Evolutionary conservation across 1,140 invertebrate genomes (phyloP).

Genomic region (Caenorhabditis elegans): DNA sequence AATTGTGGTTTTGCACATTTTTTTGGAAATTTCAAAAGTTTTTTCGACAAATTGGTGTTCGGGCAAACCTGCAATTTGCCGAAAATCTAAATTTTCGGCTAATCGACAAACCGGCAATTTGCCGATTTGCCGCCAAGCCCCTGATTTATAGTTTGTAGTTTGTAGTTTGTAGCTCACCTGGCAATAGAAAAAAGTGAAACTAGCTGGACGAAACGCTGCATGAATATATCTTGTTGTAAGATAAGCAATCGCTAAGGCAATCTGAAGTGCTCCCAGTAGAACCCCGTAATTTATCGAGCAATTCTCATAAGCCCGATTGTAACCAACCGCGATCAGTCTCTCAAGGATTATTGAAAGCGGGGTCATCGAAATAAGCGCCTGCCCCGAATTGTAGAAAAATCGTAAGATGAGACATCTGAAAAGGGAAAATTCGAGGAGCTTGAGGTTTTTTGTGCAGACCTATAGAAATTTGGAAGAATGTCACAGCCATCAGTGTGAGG

Average conservation of each 20-base stretch:
- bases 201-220: neutral
- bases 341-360: neutral
- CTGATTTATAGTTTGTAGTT: no score
- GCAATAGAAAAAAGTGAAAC: conserved; percentile 10
- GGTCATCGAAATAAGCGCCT: neutral
- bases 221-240: neutral
- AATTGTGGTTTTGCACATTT: no score
- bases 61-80: no score
- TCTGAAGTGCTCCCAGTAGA: neutral
- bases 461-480: neutral
- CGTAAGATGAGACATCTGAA: neutral
- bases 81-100: no score
- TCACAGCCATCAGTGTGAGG: neutral
- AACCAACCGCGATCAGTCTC: neutral
- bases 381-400: neutral
- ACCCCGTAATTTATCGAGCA: neutral
- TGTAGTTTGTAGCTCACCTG: no score
- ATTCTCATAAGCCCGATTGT: neutral
- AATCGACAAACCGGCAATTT: no score
- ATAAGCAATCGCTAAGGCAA: neutral
- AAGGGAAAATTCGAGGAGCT: neutral
- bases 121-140: no score
- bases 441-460: neutral
- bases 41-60: no score
- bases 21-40: no score